Percentiles rank a stretch among this genome's conserved stretches.
These are phyloP conservation scores for Steinernema scapterisci DNA, from an alignment of 2,888 invertebrate species.

Conservation along the genomic window DNA sequence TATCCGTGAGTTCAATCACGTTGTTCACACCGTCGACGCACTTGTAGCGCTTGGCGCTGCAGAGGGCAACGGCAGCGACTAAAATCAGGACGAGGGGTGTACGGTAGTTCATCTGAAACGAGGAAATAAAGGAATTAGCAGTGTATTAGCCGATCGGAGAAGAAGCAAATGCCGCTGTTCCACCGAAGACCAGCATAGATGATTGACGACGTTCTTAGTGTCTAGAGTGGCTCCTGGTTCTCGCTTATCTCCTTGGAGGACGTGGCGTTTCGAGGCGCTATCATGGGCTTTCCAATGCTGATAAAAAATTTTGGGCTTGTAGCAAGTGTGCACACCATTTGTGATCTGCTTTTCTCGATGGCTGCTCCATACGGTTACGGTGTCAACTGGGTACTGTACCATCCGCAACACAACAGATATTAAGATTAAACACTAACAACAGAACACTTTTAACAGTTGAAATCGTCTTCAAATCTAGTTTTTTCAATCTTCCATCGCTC, in stretches of 20 bases:
- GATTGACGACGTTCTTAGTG: not conserved
- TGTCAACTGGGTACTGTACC: no score
- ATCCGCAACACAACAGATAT: no score
- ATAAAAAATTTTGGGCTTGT: conserved; percentile 23
- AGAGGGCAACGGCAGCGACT: not conserved
- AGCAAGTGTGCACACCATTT: not conserved
- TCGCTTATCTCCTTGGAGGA: conserved; percentile 23
- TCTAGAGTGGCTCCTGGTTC: not conserved
- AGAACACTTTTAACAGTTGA: no score
- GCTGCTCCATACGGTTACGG: no score
- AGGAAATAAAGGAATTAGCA: not conserved
- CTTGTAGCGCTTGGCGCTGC: conserved; percentile 22
- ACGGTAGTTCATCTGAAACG: not conserved
- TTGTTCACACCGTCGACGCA: conserved; percentile 58
- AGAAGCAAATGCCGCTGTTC: not conserved
- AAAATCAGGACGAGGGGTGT: not conserved
- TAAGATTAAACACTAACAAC: no score
- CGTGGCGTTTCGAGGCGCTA: conserved; percentile 30
- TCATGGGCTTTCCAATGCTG: conserved; percentile 7
- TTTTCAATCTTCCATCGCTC: no score
- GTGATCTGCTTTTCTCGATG: not conserved
- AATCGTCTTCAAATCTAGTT: no score
- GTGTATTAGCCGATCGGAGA: not conserved
- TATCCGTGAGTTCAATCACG: conserved; percentile 51
- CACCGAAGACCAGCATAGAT: not conserved